Evolutionary conservation across 2,797 vertebrate genomes (phyloP).

Genomic region (Eurystomus glaucurus): DNA sequence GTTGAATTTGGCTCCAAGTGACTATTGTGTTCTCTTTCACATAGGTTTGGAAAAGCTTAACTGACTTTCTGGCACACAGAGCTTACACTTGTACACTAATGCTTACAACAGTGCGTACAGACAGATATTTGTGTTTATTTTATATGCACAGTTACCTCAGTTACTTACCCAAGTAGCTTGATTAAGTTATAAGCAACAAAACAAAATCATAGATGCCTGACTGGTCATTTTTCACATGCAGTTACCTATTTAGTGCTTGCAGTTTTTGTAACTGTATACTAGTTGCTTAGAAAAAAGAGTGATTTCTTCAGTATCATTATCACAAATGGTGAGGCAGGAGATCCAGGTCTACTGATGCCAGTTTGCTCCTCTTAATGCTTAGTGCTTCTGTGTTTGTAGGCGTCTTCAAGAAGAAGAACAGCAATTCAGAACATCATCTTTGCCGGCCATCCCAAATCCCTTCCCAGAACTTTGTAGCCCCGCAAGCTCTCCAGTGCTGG

Average conservation of each 20-base stretch:
- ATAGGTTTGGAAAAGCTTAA: background rate
- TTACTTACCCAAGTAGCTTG: background rate
- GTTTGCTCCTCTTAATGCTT: slow-evolving; percentile 21
- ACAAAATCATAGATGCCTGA: background rate
- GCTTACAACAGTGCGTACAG: background rate
- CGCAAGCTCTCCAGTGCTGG: slow-evolving; percentile 89
- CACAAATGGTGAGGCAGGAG: background rate
- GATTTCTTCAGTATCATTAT: background rate
- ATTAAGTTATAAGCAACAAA: background rate
- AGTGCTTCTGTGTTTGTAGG: slow-evolving; percentile 78
- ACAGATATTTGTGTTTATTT: background rate
- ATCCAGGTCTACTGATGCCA: background rate
- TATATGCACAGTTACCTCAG: background rate
- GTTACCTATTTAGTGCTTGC: background rate
- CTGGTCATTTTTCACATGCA: background rate
- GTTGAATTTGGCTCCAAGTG: background rate
- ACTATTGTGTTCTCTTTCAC: background rate
- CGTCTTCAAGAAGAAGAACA: slow-evolving; percentile 94
- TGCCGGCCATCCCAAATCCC: slow-evolving; percentile 97
- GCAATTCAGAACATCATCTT: slow-evolving; percentile 93
- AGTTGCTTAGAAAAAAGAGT: background rate
- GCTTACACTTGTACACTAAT: background rate
- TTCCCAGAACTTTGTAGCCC: slow-evolving; percentile 96
- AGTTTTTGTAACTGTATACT: background rate
- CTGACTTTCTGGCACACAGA: background rate